Base-by-base conservation (phyloP, 2,113 vertebrate genomes). In the Hystrix cristata region DNA sequence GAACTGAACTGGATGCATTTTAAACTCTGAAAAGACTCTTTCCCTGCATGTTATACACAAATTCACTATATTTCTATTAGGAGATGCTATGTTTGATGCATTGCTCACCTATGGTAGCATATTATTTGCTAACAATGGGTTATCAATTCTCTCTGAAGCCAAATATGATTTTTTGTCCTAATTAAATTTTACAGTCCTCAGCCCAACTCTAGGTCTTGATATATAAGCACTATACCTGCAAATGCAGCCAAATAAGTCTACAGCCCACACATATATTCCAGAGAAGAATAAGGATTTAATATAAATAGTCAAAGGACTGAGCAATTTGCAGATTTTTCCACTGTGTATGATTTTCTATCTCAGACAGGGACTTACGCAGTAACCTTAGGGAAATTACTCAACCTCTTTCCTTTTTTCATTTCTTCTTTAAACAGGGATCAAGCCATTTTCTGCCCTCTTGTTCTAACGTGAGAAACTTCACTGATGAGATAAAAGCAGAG, bases 391-490 rank as follows among this genome's bases (percentile, higher is more conserved):
- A 76, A 95, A 91, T 88, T 60, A 34, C 16, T 96, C 83, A 83
- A 60, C 5, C 38, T 13, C 11, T 74, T 72, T 48, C n/a, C 19
- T 69, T 95, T 95, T 96, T 81, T 38, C 48, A 79, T 81, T 95
- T 95, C 23, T 93, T 91, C 55, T 79, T 23, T 96, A 86, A 94
- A 83, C 2, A 94, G 57, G 6, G n/a, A 97, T 95, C 83, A 94
- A 88, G 85, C 6, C 38, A 88, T 81, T 93, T 90, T 95, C 60
- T 97, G 23, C 23, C 13, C 27, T 29, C 14, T 95, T 91, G 27
- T 78, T 87, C 85, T 91, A 34, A 84, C 72, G n/a, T 91, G 57
- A 91, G 72, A 97, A 94, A 93, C 71, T 95, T 94, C 85, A 95
- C 29, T 84, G 85, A 92, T 80, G 51, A 95, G 72, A 97, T 92